A percentile compares a stretch with the other conserved stretches of the same genome.
Conservation (phyloP, 2,797 vertebrate genomes). For the Myotis daubentonii region DNA sequence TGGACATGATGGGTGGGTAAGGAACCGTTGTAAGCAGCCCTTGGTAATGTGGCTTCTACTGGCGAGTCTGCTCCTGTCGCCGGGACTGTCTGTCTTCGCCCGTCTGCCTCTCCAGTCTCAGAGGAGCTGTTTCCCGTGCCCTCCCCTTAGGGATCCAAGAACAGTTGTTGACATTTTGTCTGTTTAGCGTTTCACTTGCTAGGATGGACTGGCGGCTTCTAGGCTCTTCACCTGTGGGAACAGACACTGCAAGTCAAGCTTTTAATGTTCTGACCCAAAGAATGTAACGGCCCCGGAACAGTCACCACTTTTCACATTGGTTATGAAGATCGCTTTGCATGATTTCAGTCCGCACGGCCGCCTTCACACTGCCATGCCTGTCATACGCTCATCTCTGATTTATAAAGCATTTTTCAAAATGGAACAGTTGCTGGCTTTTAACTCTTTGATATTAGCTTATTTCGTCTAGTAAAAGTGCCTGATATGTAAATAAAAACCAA, state of each 20-base stretch:
- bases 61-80: too few relatives aligned
- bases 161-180: background rate
- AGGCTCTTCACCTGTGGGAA: background rate
- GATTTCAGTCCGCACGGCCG: background rate
- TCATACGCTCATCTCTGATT: background rate
- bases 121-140: background rate
- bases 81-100: too few relatives aligned
- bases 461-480: background rate
- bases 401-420: background rate
- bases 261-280: background rate
- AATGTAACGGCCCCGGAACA: background rate
- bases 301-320: too few relatives aligned
- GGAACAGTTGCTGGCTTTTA: background rate
- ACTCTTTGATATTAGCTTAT: background rate
- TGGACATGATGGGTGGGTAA: too few relatives aligned
- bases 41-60: too few relatives aligned
- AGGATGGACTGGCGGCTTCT: background rate
- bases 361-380: accelerated
- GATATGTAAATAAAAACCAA: background rate
- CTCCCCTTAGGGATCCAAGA: background rate
- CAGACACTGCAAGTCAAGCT: background rate
- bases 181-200: background rate
- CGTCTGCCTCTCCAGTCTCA: too few relatives aligned
- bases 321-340: background rate
- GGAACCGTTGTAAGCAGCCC: too few relatives aligned